phyloP scores from a whole-genome alignment of 2,888 invertebrate genomes.

The Rapana venosa region DNA sequence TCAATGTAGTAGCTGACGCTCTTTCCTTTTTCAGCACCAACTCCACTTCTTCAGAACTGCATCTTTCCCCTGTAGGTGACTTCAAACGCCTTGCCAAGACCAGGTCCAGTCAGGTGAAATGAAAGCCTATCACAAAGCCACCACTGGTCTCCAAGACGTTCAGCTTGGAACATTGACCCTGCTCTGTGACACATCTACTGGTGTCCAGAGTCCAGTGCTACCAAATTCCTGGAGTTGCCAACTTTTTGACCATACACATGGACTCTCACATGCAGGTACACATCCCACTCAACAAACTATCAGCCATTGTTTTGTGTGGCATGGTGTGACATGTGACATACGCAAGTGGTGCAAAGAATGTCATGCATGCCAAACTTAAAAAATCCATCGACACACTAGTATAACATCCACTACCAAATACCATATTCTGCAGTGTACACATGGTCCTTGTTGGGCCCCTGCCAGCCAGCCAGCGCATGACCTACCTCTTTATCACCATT shows the following conservation, averaged over 20 bases:
- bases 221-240: constrained; percentile 29
- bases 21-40: no score
- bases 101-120: no score
- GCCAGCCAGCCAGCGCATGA: constrained; percentile 44
- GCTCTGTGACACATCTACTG: no score
- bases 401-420: constrained; percentile 2
- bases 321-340: constrained; percentile 41
- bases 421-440: constrained; percentile 38
- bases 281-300: constrained; percentile 33
- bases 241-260: constrained; percentile 37
- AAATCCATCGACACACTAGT: constrained; percentile 39
- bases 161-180: no score
- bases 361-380: no score
- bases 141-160: no score
- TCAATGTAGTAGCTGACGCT: constrained; percentile 40
- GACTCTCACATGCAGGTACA: constrained; percentile 37
- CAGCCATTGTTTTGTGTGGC: constrained; percentile 41
- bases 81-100: no score
- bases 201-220: constrained; percentile 18
- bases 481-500: constrained; percentile 43
- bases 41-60: no score
- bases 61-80: no score
- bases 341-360: constrained; percentile 36
- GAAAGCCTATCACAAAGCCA: no score
- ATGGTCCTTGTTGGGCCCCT: constrained; percentile 42